Percentiles rank a stretch among this genome's conserved stretches.
phyloP scores from a whole-genome alignment of 2,888 invertebrate genomes.

The Caenorhabditis afra region DNA sequence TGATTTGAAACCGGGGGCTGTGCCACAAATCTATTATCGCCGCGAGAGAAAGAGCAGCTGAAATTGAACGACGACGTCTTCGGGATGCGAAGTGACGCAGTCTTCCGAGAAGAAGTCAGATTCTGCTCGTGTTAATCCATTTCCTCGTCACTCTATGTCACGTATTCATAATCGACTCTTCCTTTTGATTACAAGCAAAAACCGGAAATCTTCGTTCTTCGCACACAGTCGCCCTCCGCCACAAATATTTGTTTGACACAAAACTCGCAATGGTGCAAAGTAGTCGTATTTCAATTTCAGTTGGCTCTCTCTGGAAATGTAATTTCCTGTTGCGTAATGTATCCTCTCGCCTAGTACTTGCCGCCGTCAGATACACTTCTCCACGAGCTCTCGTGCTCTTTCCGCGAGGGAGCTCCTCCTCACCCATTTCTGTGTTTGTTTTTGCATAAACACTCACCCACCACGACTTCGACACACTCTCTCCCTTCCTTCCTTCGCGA shows the following conservation, averaged over 20 bases:
- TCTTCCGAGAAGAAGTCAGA: not conserved
- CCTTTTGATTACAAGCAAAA: slow-evolving; percentile 29
- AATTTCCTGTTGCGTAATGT: slow-evolving; percentile 23
- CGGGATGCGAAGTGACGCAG: not conserved
- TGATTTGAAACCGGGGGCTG: not conserved
- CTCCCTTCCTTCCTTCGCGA: slow-evolving; percentile 10
- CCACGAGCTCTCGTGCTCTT: slow-evolving; percentile 34
- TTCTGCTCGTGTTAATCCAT: slow-evolving; percentile 12
- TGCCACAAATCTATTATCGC: too few species aligned
- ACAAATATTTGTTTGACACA: slow-evolving; percentile 27
- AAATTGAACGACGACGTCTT: not conserved
- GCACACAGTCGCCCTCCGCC: not conserved
- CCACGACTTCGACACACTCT: slow-evolving; percentile 51
- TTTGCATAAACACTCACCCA: slow-evolving; percentile 60
- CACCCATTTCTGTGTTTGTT: slow-evolving; percentile 60
- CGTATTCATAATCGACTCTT: slow-evolving; percentile 28
- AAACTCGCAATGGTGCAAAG: slow-evolving; percentile 13
- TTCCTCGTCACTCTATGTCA: slow-evolving; percentile 11
- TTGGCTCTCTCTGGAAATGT: slow-evolving; percentile 16
- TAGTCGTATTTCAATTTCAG: slow-evolving; percentile 26
- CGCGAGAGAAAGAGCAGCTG: not conserved
- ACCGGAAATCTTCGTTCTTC: slow-evolving; percentile 10
- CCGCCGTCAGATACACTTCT: slow-evolving; percentile 44
- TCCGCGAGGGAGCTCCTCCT: slow-evolving; percentile 38
- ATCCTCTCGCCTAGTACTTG: slow-evolving; percentile 21